Conservation (phyloP, 2,888 invertebrate species). For the Subacronicta megacephala region DNA sequence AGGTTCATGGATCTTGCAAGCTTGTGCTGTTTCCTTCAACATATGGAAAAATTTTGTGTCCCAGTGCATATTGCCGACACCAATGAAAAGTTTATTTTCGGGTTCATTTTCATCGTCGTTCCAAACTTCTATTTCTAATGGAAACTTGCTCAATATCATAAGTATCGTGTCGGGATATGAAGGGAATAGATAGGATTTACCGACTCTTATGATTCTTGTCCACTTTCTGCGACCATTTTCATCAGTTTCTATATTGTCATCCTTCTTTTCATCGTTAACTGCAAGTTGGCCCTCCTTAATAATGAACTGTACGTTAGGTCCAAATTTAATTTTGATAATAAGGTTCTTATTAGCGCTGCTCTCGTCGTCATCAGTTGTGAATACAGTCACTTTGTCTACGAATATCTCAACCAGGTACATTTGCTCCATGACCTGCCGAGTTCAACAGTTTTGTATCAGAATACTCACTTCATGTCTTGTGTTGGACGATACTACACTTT, state of each 20-base stretch:
- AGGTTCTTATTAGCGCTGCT: constrained; percentile 79
- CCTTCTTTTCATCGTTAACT: constrained; percentile 63
- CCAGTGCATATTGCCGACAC: constrained; percentile 83
- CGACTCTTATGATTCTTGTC: constrained; percentile 79
- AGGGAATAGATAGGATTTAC: constrained; percentile 89
- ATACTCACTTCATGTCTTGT: constrained; percentile 62
- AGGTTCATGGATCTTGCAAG: constrained; percentile 73
- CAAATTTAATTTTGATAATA: constrained; percentile 84
- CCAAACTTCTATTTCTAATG: constrained; percentile 86
- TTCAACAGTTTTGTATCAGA: constrained; percentile 79
- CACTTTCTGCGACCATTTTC: constrained; percentile 75
- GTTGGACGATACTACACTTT: constrained; percentile 20
- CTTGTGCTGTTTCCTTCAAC: constrained; percentile 79
- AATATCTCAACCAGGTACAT: constrained; percentile 89
- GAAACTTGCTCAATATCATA: constrained; percentile 79
- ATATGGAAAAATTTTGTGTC: constrained; percentile 82
- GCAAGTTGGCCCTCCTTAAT: constrained; percentile 84
- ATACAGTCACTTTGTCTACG: constrained; percentile 86
- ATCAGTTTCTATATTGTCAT: constrained; percentile 75
- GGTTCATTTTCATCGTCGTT: constrained; percentile 80
- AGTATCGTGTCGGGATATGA: constrained; percentile 83
- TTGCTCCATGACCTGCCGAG: constrained; percentile 88
- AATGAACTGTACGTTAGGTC: constrained; percentile 84
- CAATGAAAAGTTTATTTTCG: constrained; percentile 75
- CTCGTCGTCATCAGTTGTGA: constrained; percentile 68